Conservation (phyloP, 1,140 invertebrate genomes). For the Philotrypesis tridentata region DNA sequence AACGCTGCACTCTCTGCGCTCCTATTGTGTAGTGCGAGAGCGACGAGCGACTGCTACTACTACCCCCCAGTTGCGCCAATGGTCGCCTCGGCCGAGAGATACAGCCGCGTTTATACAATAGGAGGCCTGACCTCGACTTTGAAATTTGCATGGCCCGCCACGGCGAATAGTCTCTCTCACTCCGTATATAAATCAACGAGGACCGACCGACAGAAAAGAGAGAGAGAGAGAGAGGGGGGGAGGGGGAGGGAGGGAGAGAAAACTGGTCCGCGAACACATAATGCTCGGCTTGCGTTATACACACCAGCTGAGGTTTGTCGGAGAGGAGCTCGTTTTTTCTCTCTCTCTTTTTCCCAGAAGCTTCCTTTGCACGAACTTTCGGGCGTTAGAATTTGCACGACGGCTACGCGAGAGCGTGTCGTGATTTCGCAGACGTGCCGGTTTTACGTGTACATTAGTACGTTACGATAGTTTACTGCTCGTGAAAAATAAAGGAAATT, state of each 20-base stretch:
- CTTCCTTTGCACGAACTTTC: neutral
- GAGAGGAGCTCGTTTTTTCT: too few relatives aligned
- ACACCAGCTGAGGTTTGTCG: neutral
- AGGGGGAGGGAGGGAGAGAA: slow-evolving; percentile 52
- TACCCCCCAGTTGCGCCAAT: neutral
- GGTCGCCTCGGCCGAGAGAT: slow-evolving; percentile 47
- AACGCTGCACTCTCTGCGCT: slow-evolving; percentile 27
- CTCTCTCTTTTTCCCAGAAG: neutral
- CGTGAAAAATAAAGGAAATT: slow-evolving; percentile 35
- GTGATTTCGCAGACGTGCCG: too few relatives aligned
- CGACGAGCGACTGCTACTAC: too few relatives aligned
- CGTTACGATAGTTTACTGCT: neutral
- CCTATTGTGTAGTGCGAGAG: neutral
- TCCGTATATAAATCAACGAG: slow-evolving; percentile 66
- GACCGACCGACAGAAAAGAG: slow-evolving; percentile 45
- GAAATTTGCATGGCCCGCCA: slow-evolving; percentile 58
- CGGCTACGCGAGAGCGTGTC: neutral
- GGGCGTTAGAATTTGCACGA: neutral
- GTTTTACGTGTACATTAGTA: too few relatives aligned
- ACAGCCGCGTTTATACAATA: slow-evolving; percentile 59
- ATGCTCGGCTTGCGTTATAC: neutral
- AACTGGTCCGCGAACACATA: slow-evolving; percentile 58
- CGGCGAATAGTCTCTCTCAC: slow-evolving; percentile 30
- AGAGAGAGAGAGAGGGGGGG: neutral
- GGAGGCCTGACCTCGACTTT: slow-evolving; percentile 52